Base-by-base conservation (phyloP, 2,797 vertebrate genomes). In the Syngnathus rostellatus region DNA sequence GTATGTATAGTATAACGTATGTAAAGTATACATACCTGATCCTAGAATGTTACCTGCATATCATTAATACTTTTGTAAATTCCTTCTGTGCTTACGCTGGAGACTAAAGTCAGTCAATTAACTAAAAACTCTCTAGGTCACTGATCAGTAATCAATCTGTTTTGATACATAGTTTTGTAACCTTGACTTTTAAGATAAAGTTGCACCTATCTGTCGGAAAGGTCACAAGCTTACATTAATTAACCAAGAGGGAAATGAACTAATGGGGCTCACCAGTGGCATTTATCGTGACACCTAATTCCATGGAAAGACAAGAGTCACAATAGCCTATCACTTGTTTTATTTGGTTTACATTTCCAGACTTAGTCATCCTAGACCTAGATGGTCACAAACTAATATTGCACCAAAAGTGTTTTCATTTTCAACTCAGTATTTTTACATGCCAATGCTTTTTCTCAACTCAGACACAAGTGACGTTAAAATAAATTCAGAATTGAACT, bases 211-310 rank as follows among this genome's bases (percentile, higher is more conserved):
- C 86, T 84, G 63, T 87, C 82, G 81, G 86, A 92, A 93, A 92
- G 91, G 89, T 92, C 90, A 92, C 77, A 82, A 86, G 84, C 84
- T 89, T 88, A 87, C 91, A 89, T 92, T 94, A 91, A 92, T 93
- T 94, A 93, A 92, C 87, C 89, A 85, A 88, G 86, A 89, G 90
- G 86, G 89, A 93, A 93, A 93, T 92, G 86, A 93, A 92, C 86
- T 86, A 89, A 90, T 86, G 83, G 71, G 74, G 76, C 89, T 92
- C 90, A 86, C 78, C 68, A 84, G 81, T 91, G 89, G 81, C 87
- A 90, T 92, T 93, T 92, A 88, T 83, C 64, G 7, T 84, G 83
- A 85, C 72, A 88, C 82, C 81, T 83, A 85, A 89, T 86, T 81
- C 83, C 74, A 72, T 51, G 72, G 78, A 86, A 82, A 85, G 68